Evolutionary conservation across 1,140 invertebrate species (phyloP), one percentile per base, ranked within the genome.

Genomic region (Drosophila kepulauana): DNA sequence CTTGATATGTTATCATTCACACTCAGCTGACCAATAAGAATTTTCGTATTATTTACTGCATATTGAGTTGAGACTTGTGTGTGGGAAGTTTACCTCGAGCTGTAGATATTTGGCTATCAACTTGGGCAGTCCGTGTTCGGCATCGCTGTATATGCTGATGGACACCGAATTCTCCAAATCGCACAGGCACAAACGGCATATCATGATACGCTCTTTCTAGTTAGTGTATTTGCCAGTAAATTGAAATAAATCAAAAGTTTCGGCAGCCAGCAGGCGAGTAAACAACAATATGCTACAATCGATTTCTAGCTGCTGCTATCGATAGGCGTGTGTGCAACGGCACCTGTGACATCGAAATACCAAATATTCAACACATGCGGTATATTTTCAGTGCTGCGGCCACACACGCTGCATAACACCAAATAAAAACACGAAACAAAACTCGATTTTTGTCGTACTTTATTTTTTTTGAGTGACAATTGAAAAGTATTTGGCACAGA

Each of bases 1-100:
- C 51, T 85, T 11, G 86, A 90, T 49, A 81, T 77, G 30, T 64
- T 67, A 52, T 89, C 81, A 16, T 76, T 76, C 8, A 57, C 7
- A 51, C 65, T 75, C 10, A 74, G 52, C 75, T 74, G 30, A 25
- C 3, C 3, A 28, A 41, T 56, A 3, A 5, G 28, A 59, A 13
- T 30, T 7, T 4, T 3, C 0, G 3, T 49, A 1, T 54, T 35
- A 49, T 45, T 28, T 33, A 10, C 15, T 35, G 28, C 38, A 52
- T 52, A 1, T 43, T n/a, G 20, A n/a, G 13, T 62, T 48, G 20
- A 25, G 20, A 25, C 20, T 35, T 49, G 28, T 15, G 28, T 15
- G 15, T 7, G 25, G 6, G 25, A 6, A 35, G n/a, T 38, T 49
- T 52, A 78, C 75, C 64, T 78, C 65, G 13, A 78, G 10, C 38